Evolutionary conservation across 2,797 vertebrate species (phyloP).

Genomic region (Tympanoctomys barrerae): DNA sequence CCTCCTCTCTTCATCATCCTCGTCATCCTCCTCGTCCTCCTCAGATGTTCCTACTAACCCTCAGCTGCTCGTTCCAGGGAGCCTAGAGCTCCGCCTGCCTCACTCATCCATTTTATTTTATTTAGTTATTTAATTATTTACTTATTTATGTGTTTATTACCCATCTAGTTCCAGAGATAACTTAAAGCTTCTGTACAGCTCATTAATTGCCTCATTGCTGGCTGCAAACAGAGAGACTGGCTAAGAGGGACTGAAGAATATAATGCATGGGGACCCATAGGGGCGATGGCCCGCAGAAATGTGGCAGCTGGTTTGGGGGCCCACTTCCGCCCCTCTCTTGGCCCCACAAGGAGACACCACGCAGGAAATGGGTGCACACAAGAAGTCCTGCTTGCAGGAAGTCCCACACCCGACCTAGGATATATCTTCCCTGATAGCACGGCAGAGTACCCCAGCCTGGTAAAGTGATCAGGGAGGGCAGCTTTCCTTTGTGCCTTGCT

Average conservation of each 20-base stretch:
- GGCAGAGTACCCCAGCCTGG: rapidly evolving
- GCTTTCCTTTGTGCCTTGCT: not conserved
- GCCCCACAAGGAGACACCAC: not conserved
- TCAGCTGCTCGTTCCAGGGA: not conserved
- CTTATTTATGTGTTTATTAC: slow-evolving; percentile 72
- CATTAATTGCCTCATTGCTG: slow-evolving; percentile 62
- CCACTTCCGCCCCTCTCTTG: not conserved
- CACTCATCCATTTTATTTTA: slow-evolving; percentile 32
- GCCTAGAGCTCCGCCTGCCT: not conserved
- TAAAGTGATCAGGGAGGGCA: not conserved
- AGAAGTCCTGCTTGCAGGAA: slow-evolving; percentile 31
- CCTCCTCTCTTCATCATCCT: too few species aligned
- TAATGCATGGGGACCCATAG: rapidly evolving
- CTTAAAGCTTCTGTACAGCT: slow-evolving; percentile 33
- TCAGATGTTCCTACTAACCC: not conserved
- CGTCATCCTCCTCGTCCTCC: not conserved
- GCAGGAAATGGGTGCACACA: not conserved
- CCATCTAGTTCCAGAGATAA: slow-evolving; percentile 67
- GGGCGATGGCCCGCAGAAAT: rapidly evolving
- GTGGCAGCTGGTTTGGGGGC: not conserved
- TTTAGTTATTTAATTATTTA: slow-evolving; percentile 69
- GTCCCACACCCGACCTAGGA: not conserved
- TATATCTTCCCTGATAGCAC: not conserved
- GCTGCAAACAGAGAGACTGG: slow-evolving; percentile 6
- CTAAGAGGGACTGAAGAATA: not conserved